Base-by-base conservation (phyloP, 2,888 invertebrate species). In the Noctua janthe region DNA sequence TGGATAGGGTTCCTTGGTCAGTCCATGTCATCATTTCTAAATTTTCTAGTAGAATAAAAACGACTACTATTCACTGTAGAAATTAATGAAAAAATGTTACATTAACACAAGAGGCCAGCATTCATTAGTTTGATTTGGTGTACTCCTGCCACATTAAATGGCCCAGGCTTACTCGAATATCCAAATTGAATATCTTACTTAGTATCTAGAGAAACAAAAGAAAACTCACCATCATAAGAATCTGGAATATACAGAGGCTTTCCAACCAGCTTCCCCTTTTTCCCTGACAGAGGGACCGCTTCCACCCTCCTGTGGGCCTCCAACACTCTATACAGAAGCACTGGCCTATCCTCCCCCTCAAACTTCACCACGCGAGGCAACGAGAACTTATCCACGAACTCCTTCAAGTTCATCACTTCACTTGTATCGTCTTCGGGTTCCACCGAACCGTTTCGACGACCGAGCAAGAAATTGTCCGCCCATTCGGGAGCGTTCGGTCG, bases 211-310 rank as follows among this genome's bases (percentile, higher is more conserved):
- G 20, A 10, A 54, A 29, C 17, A 80, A 80, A 71, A 49, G 10
- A 39, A 29, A 49, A 96, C 97, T 97, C 89, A 98, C 98, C 98
- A 94, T 97, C 97, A 94, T 98, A 98, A 87, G 97, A 97, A 93
- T 98, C 98, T 86, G 98, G 98, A 92, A 98, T 97, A 90, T 97
- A 97, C 84, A 98, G 94, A 78, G 97, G 96, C 87, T 97, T 97
- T 35, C 97, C 97, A 29, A 97, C 97, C 86, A 97, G 91, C 91
- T 97, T 97, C 74, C 97, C 97, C 87, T 97, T 97, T 94, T 97
- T 97, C 79, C 97, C 97, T 17, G 96, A 93, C 84, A 97, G 91
- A 75, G 97, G 97, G 76, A 97, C 97, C 17, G 98, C 98, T 92
- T 98, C 97, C 85, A 98, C 97, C 89, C 98, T 97, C 91, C 97